Evolutionary conservation across 92 coral and sea anemone species (phyloP).

Genomic region (Actinernus sp.): DNA sequence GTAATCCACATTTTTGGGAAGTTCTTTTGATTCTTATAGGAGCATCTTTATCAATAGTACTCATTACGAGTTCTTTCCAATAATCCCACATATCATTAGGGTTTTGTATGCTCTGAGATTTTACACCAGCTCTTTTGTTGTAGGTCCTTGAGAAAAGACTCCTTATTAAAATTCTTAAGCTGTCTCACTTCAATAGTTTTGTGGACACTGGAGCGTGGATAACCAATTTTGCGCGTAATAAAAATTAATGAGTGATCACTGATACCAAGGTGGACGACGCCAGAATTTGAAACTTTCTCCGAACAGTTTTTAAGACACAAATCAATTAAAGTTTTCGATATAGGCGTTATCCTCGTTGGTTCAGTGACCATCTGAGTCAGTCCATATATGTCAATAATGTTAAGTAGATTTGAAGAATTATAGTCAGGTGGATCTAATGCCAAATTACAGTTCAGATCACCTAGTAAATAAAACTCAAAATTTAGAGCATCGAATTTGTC

Average conservation of each 20-base stretch:
- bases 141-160: neutral
- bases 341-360: conserved; percentile 73
- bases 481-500: conserved; percentile 60
- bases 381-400: conserved; percentile 63
- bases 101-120: conserved; percentile 12
- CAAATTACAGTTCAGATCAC: conserved; percentile 58
- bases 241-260: conserved; percentile 60
- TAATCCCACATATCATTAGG: conserved; percentile 67
- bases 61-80: conserved; percentile 47
- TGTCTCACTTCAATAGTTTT: neutral
- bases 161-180: conserved; percentile 3
- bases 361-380: conserved; percentile 61
- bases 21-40: conserved; percentile 20
- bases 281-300: conserved; percentile 47
- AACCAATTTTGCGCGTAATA: conserved; percentile 33
- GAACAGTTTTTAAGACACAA: conserved; percentile 61
- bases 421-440: neutral
- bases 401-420: conserved; percentile 39
- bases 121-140: conserved; percentile 4
- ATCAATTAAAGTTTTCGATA: conserved; percentile 64
- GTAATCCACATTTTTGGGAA: conserved; percentile 59
- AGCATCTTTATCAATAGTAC: conserved; percentile 40
- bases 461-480: conserved; percentile 42
- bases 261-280: conserved; percentile 53
- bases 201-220: conserved; percentile 26